Evolutionary conservation across 2,797 vertebrate genomes (phyloP), one percentile per base, ranked within the genome.

Genomic region (Adelosebastes latens): DNA sequence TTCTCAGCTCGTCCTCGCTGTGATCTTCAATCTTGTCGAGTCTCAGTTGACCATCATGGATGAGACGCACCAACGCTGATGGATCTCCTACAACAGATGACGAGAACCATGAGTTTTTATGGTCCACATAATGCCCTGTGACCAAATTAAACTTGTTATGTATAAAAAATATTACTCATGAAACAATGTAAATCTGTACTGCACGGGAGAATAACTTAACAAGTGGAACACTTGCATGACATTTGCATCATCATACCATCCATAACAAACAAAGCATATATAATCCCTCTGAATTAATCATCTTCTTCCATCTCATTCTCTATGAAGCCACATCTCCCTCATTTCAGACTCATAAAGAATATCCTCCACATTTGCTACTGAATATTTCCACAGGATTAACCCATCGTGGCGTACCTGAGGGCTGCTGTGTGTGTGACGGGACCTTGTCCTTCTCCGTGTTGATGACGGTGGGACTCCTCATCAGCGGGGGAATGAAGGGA

Each of bases 391-490:
- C 11, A 53, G 24, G 11, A 61, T 39, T 9, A 64, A n/a, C 1
- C 5, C 14, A 5, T 34, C 8, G 34, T 16, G 1, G 0, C 3
- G 61, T 94, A 99, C 98, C 98, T 93, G 95, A 89, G 56, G 95
- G 95, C 53, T 91, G 94, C 65, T 92, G 83, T 25, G 89, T 83
- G 24, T 92, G 89, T 27, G 94, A 82, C 62, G 89, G 81, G 72
- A 94, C 94, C 91, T 99, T 99, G 92, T 99, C 97, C 91, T 98
- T 99, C 94, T 99, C 99, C 0, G 97, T 98, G 92, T 99, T 99
- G 86, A 99, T 95, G 53, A 98, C 97, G 68, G 95, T 82, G 0
- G 94, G 36, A 90, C 96, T 96, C 92, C 97, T 97, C 98, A 99
- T 98, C 84, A 99, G 95, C 1, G 98, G 97, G 20, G 99, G 98